Evolutionary conservation across 2,888 invertebrate genomes (phyloP).

Genomic region (Artemia sinica): DNA sequence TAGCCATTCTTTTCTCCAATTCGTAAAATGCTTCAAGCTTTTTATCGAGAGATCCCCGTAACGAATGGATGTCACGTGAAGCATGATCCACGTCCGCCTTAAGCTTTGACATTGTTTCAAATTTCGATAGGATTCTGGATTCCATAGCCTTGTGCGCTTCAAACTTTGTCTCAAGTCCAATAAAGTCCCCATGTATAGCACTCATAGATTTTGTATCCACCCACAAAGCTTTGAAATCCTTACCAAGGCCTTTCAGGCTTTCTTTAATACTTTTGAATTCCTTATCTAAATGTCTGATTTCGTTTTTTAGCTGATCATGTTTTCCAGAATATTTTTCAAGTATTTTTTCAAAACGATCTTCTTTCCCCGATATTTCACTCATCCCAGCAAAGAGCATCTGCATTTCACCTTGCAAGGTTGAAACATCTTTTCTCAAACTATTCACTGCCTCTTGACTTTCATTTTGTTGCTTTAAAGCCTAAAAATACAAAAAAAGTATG

Average conservation of each 20-base stretch:
- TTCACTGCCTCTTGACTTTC: neutral
- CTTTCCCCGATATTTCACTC: constrained; percentile 1
- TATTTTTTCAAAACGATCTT: neutral
- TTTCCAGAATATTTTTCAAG: neutral
- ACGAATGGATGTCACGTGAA: no score
- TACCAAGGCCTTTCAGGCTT: neutral
- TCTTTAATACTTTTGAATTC: neutral
- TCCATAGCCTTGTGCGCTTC: neutral
- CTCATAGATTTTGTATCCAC: neutral
- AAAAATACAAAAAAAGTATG: neutral
- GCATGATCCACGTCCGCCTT: neutral
- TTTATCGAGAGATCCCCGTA: neutral
- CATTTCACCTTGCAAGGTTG: neutral
- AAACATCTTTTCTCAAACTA: constrained; percentile 2
- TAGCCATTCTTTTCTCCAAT: neutral
- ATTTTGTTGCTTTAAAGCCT: neutral
- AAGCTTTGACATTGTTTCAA: neutral
- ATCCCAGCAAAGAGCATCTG: neutral
- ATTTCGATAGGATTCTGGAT: neutral
- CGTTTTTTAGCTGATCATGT: neutral
- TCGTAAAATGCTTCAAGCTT: neutral
- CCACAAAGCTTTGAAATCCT: neutral
- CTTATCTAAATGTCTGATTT: neutral
- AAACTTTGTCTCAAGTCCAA: neutral
- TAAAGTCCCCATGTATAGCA: neutral